Evolutionary conservation across 2,888 invertebrate genomes (phyloP), one percentile per base, ranked within the genome.

Genomic region (Pristionchus exspectatus): DNA sequence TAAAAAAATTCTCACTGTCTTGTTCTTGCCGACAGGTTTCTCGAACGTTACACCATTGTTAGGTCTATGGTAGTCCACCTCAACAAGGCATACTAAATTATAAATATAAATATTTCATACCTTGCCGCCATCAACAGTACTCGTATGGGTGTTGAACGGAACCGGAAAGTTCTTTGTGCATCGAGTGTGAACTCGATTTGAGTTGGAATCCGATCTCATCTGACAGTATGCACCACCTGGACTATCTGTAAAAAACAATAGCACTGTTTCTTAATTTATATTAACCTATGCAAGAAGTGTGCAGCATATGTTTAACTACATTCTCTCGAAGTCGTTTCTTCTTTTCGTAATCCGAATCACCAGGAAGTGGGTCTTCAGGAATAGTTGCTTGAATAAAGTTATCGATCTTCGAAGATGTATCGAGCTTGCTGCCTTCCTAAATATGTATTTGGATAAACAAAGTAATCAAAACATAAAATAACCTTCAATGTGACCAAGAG

Each of bases 361-460:
- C 85, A 16, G 7, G 7, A 12, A 33, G 9, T 12, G 87, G 87
- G 1, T 5, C 18, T 12, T 21, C 9, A 4, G 87, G 87, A 69
- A 87, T 87, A 10, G n/a, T 44, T 1, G 87, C 87, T 21, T n/a
- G 10, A 14, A 87, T 30, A 5, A n/a, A 0, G 2, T 44, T 16
- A 30, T 87, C 72, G n/a, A 87, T 69, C 18, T 50, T 69, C 0
- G 27, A 44, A n/a, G 50, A 2, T 7, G 87, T n/a, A 18, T 72
- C 72, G 27, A 87, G 69, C 18, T 87, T 87, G 50, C 1, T 27
- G 0, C 72, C 72, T 10, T 87, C 69, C 87, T 87, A 27, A 33
- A 59, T 44, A 44, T 44, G 44, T n/a, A n/a, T n/a, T n/a, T n/a
- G n/a, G n/a, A n/a, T n/a, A n/a, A n/a, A n/a, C n/a, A n/a, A n/a